Evolutionary conservation across 2,797 vertebrate genomes (phyloP), one percentile per base, ranked within the genome.

Genomic region (Micromesistius poutassou): DNA sequence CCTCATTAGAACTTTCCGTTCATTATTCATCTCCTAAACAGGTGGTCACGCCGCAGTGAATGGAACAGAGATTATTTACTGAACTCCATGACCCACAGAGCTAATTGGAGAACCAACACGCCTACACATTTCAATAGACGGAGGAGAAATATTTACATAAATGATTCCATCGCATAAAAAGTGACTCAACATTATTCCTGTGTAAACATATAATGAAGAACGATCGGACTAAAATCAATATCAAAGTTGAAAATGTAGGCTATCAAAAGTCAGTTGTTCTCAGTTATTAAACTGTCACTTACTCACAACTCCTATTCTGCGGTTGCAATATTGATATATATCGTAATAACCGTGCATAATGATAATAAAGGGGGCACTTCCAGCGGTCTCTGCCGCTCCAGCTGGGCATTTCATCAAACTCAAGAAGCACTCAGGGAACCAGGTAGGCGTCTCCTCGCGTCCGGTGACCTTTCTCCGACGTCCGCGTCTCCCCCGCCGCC

Each of bases 401-500:
- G n/a, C 25, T 28, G 8, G 62, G 62, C 28, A 25, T 28, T 68
- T 68, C 62, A 68, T 68, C 62, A 28, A 28, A 68, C 62, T 28
- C 2, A 12, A 68, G 62, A 7, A 62, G n/a, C 55, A 55, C 50
- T 55, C 50, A 22, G 50, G 50, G 36, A 38, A 22, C 14, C 46
- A 50, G 8, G 7, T 5, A 28, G 62, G 9, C 13, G n/a, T 13
- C 80, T 42, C 77, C 73, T 70, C 71, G 74, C 70, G 6, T 46
- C 74, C 35, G 35, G 79, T 89, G 89, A 93, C 90, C 90, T 91
- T 89, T 88, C 77, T 74, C 82, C 78, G 84, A 86, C 84, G 87
- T 88, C 90, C 87, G 76, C 30, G 33, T 87, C 77, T 89, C 81
- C 13, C 75, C n/a, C n/a, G n/a, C n/a, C 68, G 25, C 79, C 55